These are phyloP conservation scores for Rhea pennata DNA, from an alignment of 2,113 vertebrate genomes.

Conservation along the genomic window DNA sequence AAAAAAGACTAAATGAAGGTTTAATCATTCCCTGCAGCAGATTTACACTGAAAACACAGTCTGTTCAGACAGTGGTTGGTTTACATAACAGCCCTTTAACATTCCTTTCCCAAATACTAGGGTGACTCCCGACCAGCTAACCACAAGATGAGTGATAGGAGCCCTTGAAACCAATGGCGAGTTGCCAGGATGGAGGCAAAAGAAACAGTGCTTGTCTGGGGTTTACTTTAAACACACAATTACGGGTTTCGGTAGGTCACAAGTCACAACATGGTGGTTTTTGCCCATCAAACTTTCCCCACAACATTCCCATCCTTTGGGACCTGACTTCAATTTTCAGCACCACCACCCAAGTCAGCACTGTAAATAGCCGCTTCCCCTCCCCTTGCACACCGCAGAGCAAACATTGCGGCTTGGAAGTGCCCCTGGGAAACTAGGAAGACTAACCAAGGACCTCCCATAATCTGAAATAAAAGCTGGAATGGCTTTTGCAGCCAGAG, in stretches of 20 bases:
- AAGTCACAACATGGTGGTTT: neutral
- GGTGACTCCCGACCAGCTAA: neutral
- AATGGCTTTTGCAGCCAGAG: neutral
- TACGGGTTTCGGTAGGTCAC: neutral
- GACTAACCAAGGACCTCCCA: neutral
- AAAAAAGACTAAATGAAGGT: slow-evolving; percentile 69
- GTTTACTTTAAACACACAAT: neutral
- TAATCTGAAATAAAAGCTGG: neutral
- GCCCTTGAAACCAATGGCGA: neutral
- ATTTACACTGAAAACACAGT: slow-evolving; percentile 62
- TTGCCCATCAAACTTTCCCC: neutral
- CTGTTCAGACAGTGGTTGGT: slow-evolving; percentile 38
- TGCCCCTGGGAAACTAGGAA: neutral
- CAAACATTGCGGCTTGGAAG: neutral
- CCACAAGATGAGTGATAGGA: neutral
- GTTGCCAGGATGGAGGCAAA: neutral
- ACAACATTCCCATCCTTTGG: neutral
- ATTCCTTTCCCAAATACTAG: slow-evolving; percentile 17
- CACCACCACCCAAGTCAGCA: neutral
- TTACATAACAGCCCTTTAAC: slow-evolving; percentile 44
- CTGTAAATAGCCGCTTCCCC: neutral
- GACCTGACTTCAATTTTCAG: neutral
- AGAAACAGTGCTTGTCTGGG: neutral
- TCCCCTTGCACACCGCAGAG: neutral
- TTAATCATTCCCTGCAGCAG: slow-evolving; percentile 76